Base-by-base conservation (phyloP, 2,888 invertebrate genomes). In the Eupeodes latifasciatus region DNA sequence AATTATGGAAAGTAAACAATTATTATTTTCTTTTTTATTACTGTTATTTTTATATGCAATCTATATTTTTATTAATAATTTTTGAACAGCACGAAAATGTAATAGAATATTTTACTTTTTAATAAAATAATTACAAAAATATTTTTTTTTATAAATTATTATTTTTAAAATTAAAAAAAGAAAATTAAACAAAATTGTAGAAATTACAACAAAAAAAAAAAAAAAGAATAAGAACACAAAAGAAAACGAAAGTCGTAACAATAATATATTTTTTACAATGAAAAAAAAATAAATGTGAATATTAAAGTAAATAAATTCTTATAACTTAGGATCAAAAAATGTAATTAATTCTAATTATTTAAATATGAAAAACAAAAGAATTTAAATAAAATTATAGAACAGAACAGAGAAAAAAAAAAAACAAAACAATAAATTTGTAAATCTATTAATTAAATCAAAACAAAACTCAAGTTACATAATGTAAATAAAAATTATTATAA, bases 191-290 rank as follows among this genome's bases (percentile, higher is more conserved):
- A 64, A 66, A 75, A 53, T 51, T 77, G 49, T 72, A 84, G 55
- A 75, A 71, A 86, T 19, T 55, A 57, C 7, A 51, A 51, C 4
- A 40, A 51, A 74, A 78, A 78, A 11, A 79, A 40, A 51, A 74
- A 78, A 78, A 11, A 79, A 61, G 11, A 74, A 40, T 7, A 40
- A 40, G 40, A 40, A 40, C 2, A 1, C 40, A 64, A 57, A 80
- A 69, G 27, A 71, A 82, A 75, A 59, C 78, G 34, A 78, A 74
- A 85, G 62, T 67, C n/a, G 62, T 69, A 81, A 85, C 74, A 87
- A 87, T 81, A 81, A 84, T 87, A 87, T 87, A 87, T 87, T 87
- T 87, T 87, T 84, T 87, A 87, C 87, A 84, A 87, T 55, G 77
- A 87, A 82, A 47, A 64, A n/a, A 80, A 36, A 71, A 47, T 27